Conservation (phyloP, 2,888 invertebrate species). For the Drosophila neonasuta region DNA sequence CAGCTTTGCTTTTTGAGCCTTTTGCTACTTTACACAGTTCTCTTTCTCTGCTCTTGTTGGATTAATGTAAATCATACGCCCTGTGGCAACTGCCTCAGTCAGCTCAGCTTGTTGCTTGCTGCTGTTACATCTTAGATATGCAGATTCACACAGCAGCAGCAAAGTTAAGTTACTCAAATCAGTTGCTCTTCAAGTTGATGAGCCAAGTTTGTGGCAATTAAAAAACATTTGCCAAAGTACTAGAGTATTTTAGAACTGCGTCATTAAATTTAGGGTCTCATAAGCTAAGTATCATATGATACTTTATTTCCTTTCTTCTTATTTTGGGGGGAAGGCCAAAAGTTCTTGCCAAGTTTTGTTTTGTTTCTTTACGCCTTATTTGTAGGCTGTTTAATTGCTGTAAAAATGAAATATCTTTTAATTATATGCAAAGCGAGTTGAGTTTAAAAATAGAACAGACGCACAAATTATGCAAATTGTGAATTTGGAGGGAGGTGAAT, state of each 20-base stretch:
- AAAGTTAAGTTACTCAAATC: constrained; percentile 29
- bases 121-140: constrained; percentile 21
- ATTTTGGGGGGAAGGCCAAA: background rate
- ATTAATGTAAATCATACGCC: constrained; percentile 64
- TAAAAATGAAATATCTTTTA: constrained; percentile 37
- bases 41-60: constrained; percentile 35
- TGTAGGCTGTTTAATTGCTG: constrained; percentile 52
- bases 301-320: background rate
- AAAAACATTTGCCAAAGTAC: constrained; percentile 10
- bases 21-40: constrained; percentile 45
- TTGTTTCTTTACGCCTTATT: constrained; percentile 26
- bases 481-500: background rate
- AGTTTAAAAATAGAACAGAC: constrained; percentile 15
- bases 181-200: constrained; percentile 9
- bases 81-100: constrained; percentile 33
- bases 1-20: constrained; percentile 67
- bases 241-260: background rate
- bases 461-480: constrained; percentile 42
- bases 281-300: constrained; percentile 4
- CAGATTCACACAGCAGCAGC: background rate
- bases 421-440: constrained; percentile 38
- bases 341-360: constrained; percentile 9
- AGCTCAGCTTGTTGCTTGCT: constrained; percentile 42
- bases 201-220: constrained; percentile 9
- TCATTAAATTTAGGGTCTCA: constrained; percentile 2